Evolutionary conservation across 2,113 vertebrate species (phyloP).

Genomic region (Istiophorus platypterus): DNA sequence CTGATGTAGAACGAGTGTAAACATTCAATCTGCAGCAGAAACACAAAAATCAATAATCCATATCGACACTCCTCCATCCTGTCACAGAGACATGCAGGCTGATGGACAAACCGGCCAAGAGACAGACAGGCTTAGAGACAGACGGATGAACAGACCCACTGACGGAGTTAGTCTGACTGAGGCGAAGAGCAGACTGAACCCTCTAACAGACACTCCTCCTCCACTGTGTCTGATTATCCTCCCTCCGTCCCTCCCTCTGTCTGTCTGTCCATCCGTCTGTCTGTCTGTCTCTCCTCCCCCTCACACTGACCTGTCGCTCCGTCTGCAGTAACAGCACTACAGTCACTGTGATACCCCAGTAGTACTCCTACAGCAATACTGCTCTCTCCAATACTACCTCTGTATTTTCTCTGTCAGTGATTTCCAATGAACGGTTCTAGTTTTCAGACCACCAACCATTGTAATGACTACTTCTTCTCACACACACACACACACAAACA

Average conservation of each 20-base stretch:
- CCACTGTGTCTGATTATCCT: conserved; percentile 29
- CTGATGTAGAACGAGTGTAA: conserved; percentile 46
- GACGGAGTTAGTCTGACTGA: neutral
- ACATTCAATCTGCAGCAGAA: conserved; percentile 45
- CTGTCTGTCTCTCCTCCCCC: neutral
- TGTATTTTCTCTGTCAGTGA: no score
- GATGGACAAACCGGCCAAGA: neutral
- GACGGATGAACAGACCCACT: neutral
- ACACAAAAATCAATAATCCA: conserved; percentile 54
- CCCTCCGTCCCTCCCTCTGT: conserved; percentile 14
- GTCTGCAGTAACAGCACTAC: neutral
- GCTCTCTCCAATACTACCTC: no score
- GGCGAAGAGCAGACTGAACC: neutral
- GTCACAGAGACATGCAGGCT: neutral
- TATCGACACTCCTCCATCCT: conserved; percentile 53
- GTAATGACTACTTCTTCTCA: no score
- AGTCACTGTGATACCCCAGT: neutral
- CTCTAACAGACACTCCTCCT: conserved; percentile 30
- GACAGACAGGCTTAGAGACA: neutral
- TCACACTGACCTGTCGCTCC: neutral
- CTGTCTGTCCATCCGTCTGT: neutral
- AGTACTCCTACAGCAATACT: no score
- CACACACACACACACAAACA: neutral
- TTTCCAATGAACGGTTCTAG: no score
- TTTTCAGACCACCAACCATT: no score